Evolutionary conservation across 2,797 vertebrate species (phyloP).

Genomic region (Graptemys geographica): DNA sequence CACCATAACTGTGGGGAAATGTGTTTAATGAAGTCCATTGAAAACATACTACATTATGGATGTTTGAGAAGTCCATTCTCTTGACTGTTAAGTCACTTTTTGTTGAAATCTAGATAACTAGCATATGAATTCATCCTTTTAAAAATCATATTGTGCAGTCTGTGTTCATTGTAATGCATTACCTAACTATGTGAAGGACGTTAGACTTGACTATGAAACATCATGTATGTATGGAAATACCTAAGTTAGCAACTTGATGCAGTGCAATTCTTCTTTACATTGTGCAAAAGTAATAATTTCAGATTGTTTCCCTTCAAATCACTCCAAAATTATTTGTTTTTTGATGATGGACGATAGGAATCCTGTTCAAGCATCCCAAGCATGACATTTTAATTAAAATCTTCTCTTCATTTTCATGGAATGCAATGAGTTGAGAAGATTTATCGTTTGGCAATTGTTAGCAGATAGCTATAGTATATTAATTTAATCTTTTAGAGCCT

Average conservation of each 20-base stretch:
- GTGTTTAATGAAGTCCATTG: neutral
- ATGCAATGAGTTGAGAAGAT: neutral
- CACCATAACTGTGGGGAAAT: neutral
- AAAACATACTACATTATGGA: neutral
- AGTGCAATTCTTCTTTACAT: neutral
- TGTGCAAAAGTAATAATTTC: neutral
- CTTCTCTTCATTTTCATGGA: neutral
- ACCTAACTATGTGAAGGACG: neutral
- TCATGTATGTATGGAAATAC: neutral
- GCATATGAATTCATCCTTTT: neutral
- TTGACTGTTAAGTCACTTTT: neutral
- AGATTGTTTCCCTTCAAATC: neutral
- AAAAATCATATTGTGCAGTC: neutral
- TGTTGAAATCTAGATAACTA: neutral
- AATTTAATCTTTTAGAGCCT: neutral
- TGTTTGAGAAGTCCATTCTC: neutral
- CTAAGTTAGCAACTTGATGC: neutral
- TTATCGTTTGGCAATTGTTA: neutral
- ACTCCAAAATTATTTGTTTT: neutral
- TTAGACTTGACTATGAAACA: neutral
- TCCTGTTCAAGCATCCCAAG: neutral
- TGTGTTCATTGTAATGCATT: neutral
- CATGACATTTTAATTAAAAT: constrained; percentile 3
- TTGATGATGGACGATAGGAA: neutral
- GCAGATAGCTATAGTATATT: neutral